These are phyloP conservation scores for Gyrodactylus bullatarudis DNA, from an alignment of 1,140 invertebrate species.

Conservation along the genomic window DNA sequence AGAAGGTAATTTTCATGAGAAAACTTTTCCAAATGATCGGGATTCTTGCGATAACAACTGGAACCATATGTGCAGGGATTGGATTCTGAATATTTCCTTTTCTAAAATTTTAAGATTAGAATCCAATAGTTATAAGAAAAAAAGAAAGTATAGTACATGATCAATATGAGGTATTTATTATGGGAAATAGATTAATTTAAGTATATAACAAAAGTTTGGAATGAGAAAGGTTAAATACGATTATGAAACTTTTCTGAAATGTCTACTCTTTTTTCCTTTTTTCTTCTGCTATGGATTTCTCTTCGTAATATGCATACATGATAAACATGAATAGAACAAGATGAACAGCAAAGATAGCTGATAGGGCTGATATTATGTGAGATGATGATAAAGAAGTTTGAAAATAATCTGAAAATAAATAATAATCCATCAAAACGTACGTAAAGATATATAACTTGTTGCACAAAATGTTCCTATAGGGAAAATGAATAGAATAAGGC, in stretches of 20 bases:
- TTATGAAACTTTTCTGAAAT: too few species aligned
- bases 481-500: background rate
- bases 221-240: too few species aligned
- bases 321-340: background rate
- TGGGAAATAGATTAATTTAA: too few species aligned
- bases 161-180: too few species aligned
- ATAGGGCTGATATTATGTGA: background rate
- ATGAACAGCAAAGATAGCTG: background rate
- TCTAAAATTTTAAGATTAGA: background rate
- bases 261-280: too few species aligned
- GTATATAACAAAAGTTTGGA: too few species aligned
- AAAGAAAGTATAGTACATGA: background rate
- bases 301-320: background rate
- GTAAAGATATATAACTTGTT: background rate
- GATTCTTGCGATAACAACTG: background rate
- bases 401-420: background rate
- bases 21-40: background rate
- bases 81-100: background rate
- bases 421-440: background rate
- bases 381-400: background rate
- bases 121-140: background rate
- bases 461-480: background rate
- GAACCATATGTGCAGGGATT: background rate
- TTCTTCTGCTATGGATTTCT: background rate
- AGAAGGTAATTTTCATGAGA: background rate